phyloP scores from a whole-genome alignment of 2,113 vertebrate species.

The Mustela nigripes region DNA sequence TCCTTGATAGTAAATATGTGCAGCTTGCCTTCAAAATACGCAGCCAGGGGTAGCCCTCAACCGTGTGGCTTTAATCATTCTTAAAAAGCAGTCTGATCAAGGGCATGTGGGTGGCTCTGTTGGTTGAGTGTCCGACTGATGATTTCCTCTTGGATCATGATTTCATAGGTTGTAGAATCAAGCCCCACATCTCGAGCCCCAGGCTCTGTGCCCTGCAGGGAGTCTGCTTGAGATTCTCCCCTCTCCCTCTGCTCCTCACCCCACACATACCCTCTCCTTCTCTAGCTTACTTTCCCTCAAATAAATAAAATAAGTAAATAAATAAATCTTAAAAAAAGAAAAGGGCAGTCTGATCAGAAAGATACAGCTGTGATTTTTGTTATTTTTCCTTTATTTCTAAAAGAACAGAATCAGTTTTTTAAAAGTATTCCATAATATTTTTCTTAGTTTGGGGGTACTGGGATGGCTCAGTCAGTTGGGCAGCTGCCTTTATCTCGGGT shows the following conservation, averaged over 20 bases:
- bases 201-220: neutral
- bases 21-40: neutral
- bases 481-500: no score
- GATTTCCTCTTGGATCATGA: neutral
- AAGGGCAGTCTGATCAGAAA: neutral
- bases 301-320: neutral
- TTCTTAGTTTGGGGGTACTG: no score
- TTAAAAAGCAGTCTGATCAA: neutral
- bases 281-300: neutral
- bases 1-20: slow-evolving; percentile 22
- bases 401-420: neutral
- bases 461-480: no score
- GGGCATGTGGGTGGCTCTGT: neutral
- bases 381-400: slow-evolving; percentile 28
- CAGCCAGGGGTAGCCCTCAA: neutral
- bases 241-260: neutral
- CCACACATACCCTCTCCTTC: neutral
- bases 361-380: neutral
- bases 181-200: neutral
- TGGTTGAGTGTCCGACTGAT: neutral
- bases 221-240: neutral
- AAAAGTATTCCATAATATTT: slow-evolving; percentile 10
- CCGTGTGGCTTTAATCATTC: neutral
- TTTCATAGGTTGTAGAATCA: neutral
- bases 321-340: neutral